Evolutionary conservation across 1,140 invertebrate genomes (phyloP).

Genomic region (Papilio polytes): DNA sequence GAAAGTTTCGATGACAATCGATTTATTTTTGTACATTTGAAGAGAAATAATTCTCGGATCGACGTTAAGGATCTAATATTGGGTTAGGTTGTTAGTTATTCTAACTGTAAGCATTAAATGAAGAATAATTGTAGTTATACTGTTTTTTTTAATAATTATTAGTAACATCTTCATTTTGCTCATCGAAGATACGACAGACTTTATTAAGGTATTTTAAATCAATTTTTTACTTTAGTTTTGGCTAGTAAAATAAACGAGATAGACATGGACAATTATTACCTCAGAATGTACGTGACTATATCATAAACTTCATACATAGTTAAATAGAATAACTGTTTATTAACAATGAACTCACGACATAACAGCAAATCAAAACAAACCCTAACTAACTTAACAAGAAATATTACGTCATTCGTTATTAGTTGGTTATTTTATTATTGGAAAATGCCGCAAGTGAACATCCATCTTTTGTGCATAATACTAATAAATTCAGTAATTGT

Average conservation of each 20-base stretch:
- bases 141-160: no score
- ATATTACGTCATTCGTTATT: constrained; percentile 12
- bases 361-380: constrained; percentile 9
- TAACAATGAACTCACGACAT: constrained; percentile 20
- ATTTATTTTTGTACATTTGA: no score
- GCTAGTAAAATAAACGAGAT: not conserved
- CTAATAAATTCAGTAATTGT: not conserved
- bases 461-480: not conserved
- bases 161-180: no score
- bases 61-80: no score
- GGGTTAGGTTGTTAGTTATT: no score
- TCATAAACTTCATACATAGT: constrained; percentile 20
- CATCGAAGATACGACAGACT: no score
- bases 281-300: not conserved
- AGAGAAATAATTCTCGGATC: no score
- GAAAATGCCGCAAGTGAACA: not conserved
- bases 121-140: no score
- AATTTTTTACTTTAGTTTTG: not conserved
- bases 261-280: not conserved
- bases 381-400: constrained; percentile 25
- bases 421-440: constrained; percentile 20
- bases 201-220: not conserved
- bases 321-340: constrained; percentile 15
- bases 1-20: no score
- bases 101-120: no score